Base-by-base conservation (phyloP, 35 echinoderm and acorn worm species). In the Holothuria glaberrima region DNA sequence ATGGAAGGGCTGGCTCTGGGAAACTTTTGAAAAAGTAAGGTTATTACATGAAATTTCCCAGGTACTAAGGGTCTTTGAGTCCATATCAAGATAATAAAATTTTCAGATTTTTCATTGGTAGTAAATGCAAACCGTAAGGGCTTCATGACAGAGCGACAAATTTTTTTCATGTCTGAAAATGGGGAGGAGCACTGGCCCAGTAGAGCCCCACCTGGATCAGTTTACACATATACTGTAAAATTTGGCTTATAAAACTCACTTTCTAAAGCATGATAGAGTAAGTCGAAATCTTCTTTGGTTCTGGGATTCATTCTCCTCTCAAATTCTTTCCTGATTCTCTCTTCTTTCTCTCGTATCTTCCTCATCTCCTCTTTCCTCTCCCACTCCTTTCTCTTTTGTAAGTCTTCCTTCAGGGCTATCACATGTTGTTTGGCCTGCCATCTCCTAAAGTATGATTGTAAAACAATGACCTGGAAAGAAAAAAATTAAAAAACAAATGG, bases 271-370 rank as follows among this genome's bases (percentile, higher is more conserved):
- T 99, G 97, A 66, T 99, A 99, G 2, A 99, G 88, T 2, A 99
- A 79, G 80, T 99, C 97, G 89, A 99, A 99, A 54, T 99, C 97
- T 24, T 99, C 97, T 84, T 99, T 99, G 21, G 91, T 93, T 41
- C 89, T 83, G 6, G 97, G 97, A 79, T 99, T 99, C 97, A 99
- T 99, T 26, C 97, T 67, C 27, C 94, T 86, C 79, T 99, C 93
- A 91, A 99, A 99, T 50, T 99, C 97, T 5, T 63, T 89, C 48
- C 91, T 90, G 56, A 99, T 99, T 80, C 97, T 89, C 22, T 99
- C 93, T 38, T 95, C 97, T 29, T 99, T 99, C 71, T 99, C 97
- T 82, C 94, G 93, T 30, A 99, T 94, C 70, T 99, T 99, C n/a
- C 97, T 88, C 21, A 95, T 93, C 75, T 94, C 97, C 73, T 99